These are phyloP conservation scores for Struthidea cinerea DNA, from an alignment of 2,113 vertebrate species.

Conservation along the genomic window DNA sequence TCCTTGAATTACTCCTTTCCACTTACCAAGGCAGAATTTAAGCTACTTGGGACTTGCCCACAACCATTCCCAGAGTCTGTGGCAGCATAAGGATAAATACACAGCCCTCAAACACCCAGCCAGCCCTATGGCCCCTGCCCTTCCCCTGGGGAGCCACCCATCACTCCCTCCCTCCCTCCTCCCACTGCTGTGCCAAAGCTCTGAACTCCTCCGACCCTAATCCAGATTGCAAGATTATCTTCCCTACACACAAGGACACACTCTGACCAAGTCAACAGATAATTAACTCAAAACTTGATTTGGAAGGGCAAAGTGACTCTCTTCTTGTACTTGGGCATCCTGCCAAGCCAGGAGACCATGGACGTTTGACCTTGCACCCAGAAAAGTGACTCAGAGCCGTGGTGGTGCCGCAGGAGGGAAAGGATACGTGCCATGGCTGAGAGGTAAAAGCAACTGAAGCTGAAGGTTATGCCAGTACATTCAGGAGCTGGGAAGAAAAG, in stretches of 20 bases:
- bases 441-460: not conserved
- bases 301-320: constrained; percentile 43
- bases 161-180: not conserved
- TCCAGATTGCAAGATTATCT: not conserved
- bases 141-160: not conserved
- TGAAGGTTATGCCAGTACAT: not conserved
- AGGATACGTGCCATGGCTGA: accelerated
- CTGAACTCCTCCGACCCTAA: not conserved
- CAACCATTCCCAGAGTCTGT: accelerated
- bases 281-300: constrained; percentile 36
- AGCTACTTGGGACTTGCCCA: not conserved
- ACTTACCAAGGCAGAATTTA: not conserved
- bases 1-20: not conserved
- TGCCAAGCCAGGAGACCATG: not conserved
- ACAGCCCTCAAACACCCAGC: not conserved
- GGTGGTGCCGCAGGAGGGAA: not conserved
- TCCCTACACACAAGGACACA: not conserved
- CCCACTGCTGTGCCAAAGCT: not conserved
- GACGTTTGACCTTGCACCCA: constrained; percentile 8
- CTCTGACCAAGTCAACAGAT: constrained; percentile 25
- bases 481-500: not conserved
- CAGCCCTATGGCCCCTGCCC: not conserved
- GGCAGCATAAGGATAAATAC: accelerated
- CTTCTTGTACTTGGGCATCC: not conserved
- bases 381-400: not conserved